These are phyloP conservation scores for Sebastolobus alascanus DNA, from an alignment of 2,797 vertebrate genomes.

Conservation along the genomic window DNA sequence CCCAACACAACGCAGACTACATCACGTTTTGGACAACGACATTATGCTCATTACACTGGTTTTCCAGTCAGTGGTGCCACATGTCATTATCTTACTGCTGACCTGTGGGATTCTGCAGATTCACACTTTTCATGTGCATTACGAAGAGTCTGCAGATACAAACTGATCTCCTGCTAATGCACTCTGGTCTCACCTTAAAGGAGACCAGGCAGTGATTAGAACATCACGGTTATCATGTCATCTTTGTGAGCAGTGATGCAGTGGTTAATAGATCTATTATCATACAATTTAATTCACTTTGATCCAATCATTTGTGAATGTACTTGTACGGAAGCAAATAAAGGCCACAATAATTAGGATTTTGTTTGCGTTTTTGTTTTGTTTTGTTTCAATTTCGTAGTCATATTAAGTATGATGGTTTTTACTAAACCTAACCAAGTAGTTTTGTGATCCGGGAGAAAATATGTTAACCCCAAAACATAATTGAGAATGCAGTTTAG, in stretches of 20 bases:
- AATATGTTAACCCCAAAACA: too few relatives aligned
- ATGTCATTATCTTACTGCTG: conserved; percentile 58
- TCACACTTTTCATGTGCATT: conserved; percentile 33
- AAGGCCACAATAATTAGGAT: neutral
- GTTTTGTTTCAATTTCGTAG: too few relatives aligned
- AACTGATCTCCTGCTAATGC: conserved; percentile 25
- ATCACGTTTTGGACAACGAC: conserved; percentile 36
- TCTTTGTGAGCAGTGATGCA: neutral
- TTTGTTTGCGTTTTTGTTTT: too few relatives aligned
- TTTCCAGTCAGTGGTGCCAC: conserved; percentile 32
- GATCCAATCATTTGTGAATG: neutral
- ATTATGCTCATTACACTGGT: conserved; percentile 35
- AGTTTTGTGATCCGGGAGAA: too few relatives aligned
- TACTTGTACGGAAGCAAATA: neutral
- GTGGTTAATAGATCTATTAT: neutral
- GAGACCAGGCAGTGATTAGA: neutral
- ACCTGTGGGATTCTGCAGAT: conserved; percentile 39
- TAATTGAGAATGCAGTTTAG: too few relatives aligned
- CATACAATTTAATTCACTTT: neutral
- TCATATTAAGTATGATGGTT: too few relatives aligned
- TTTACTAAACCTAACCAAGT: too few relatives aligned
- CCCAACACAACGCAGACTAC: conserved; percentile 19
- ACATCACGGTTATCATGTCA: neutral
- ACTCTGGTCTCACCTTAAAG: conserved; percentile 10
- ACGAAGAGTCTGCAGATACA: conserved; percentile 30